These are phyloP conservation scores for Stomatorhinus walkeri DNA, from an alignment of 2,797 vertebrate species.

Conservation along the genomic window DNA sequence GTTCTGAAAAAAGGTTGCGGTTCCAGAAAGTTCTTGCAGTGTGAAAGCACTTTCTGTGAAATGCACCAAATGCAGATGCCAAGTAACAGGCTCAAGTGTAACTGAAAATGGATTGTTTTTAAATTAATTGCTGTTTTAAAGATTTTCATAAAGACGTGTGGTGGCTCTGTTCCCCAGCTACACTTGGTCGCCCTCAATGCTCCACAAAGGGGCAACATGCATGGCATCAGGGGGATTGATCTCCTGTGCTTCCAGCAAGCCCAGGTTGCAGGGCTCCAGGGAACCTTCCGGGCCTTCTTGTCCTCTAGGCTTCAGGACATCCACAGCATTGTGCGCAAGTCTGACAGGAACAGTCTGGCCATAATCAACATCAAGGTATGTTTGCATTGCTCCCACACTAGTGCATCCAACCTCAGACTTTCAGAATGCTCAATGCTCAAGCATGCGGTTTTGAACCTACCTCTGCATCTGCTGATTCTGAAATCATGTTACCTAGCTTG, in stretches of 20 bases:
- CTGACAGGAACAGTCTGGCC: conserved; percentile 68
- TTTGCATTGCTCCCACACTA: not conserved
- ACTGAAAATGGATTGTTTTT: not conserved
- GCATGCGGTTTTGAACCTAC: not conserved
- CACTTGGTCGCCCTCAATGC: conserved; percentile 83
- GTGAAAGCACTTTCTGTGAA: not conserved
- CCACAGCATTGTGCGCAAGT: conserved; percentile 86
- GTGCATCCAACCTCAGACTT: not conserved
- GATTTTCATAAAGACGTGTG: not conserved
- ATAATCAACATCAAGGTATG: conserved; percentile 82
- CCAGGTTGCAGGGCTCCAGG: conserved; percentile 71
- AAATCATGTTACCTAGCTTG: not conserved
- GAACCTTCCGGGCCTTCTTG: conserved; percentile 90
- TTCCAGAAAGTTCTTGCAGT: not conserved
- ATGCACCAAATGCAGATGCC: not conserved
- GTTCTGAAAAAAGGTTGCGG: not conserved
- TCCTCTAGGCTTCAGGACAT: conserved; percentile 92
- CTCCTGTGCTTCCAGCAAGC: conserved; percentile 97
- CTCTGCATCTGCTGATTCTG: not conserved
- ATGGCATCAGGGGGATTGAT: conserved; percentile 83
- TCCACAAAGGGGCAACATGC: conserved; percentile 78
- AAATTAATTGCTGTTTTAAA: not conserved
- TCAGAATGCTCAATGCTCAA: too few relatives aligned
- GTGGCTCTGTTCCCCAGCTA: conserved; percentile 58
- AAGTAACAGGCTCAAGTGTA: not conserved